A percentile compares a stretch with the other conserved stretches of the same genome.
These are phyloP conservation scores for Drosophila nigromelanica DNA, from an alignment of 1,140 invertebrate genomes.

Conservation along the genomic window DNA sequence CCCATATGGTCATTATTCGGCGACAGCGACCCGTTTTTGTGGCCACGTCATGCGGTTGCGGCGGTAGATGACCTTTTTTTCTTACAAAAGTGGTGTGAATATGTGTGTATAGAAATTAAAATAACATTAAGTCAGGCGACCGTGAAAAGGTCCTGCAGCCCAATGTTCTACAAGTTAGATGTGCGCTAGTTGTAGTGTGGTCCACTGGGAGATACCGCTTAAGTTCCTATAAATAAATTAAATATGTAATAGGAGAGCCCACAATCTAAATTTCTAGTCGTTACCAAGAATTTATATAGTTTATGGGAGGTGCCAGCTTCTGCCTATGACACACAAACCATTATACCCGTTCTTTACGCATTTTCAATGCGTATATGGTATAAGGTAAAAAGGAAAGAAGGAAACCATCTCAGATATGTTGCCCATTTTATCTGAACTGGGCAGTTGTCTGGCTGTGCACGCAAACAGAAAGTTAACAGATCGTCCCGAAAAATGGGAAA, in stretches of 20 bases:
- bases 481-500: not conserved
- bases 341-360: too few species aligned
- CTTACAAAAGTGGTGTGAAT: conserved; percentile 45
- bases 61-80: conserved; percentile 3
- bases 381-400: conserved; percentile 2
- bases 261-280: too few species aligned
- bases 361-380: too few species aligned
- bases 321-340: too few species aligned
- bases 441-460: not conserved
- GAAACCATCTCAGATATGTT: conserved; percentile 8
- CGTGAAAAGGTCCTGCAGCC: conserved; percentile 49
- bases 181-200: too few species aligned
- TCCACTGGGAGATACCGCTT: not conserved
- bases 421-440: conserved; percentile 11
- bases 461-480: conserved; percentile 5
- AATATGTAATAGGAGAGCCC: too few species aligned
- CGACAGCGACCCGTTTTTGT: conserved; percentile 42
- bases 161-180: not conserved
- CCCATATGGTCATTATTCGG: conserved; percentile 26
- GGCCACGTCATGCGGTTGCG: conserved; percentile 52
- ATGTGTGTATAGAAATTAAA: conserved; percentile 64
- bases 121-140: conserved; percentile 68
- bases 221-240: too few species aligned
- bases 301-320: too few species aligned
- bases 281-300: too few species aligned